Percentiles rank a stretch among this genome's conserved stretches.
These are phyloP conservation scores for Pampusana beccarii DNA, from an alignment of 2,113 vertebrate genomes.

Conservation along the genomic window DNA sequence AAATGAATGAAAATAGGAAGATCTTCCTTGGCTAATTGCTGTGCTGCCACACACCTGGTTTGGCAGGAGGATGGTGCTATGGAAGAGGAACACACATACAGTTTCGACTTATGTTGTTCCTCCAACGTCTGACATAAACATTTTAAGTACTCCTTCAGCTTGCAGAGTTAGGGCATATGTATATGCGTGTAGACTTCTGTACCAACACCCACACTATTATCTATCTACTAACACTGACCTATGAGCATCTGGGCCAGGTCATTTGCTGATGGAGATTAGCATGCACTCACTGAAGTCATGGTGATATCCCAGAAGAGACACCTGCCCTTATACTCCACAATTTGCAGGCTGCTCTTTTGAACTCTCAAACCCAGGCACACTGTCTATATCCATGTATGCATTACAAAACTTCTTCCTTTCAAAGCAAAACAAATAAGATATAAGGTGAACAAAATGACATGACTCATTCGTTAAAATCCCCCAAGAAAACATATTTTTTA, in stretches of 20 bases:
- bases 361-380: neutral
- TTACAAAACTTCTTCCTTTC: neutral
- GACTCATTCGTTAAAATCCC: constrained; percentile 4
- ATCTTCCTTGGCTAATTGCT: neutral
- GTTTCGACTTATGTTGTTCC: neutral
- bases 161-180: neutral
- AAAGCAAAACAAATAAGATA: constrained; percentile 18
- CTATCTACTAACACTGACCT: neutral
- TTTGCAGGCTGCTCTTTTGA: neutral
- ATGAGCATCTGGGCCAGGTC: neutral
- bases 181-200: neutral
- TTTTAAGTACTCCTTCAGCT: neutral
- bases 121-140: neutral
- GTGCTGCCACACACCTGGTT: neutral
- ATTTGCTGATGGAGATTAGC: neutral
- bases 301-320: neutral
- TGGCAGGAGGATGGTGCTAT: neutral
- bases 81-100: neutral
- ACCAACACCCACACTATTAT: neutral
- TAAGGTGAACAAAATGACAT: neutral
- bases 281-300: neutral
- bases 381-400: neutral
- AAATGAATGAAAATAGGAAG: neutral
- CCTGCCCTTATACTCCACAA: neutral
- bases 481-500: constrained; percentile 1